These are phyloP conservation scores for Sinocyclocheilus rhinocerous DNA, from an alignment of 2,113 vertebrate species.

Conservation along the genomic window DNA sequence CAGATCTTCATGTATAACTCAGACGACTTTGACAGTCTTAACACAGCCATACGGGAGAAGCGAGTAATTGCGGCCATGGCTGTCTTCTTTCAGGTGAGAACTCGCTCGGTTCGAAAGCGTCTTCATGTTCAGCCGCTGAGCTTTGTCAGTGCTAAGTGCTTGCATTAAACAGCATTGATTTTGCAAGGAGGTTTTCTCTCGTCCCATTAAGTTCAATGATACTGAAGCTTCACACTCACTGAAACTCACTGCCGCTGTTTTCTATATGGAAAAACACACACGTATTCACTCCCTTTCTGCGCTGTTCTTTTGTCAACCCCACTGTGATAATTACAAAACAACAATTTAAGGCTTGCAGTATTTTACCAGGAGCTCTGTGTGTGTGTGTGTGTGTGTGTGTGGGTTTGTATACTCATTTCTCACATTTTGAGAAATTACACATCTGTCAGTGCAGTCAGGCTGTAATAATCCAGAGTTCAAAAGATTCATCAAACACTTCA, in stretches of 20 bases:
- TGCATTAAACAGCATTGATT: slow-evolving; percentile 35
- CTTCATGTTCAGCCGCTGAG: neutral
- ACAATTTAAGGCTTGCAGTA: slow-evolving; percentile 39
- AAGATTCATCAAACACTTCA: slow-evolving; percentile 27
- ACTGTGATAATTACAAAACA: slow-evolving; percentile 39
- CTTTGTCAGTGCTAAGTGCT: slow-evolving; percentile 27
- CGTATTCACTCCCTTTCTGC: neutral
- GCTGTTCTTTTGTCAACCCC: neutral
- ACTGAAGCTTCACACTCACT: neutral
- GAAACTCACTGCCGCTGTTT: neutral
- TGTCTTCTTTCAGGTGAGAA: slow-evolving; percentile 93
- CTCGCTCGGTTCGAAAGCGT: neutral
- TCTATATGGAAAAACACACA: neutral
- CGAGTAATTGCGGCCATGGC: slow-evolving; percentile 90
- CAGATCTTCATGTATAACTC: slow-evolving; percentile 98
- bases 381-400: slow-evolving; percentile 18
- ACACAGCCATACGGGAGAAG: slow-evolving; percentile 87
- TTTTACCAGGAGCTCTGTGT: neutral
- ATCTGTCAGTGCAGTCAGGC: neutral
- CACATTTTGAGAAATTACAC: slow-evolving; percentile 26
- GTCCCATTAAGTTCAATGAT: slow-evolving; percentile 32
- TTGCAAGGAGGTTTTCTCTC: slow-evolving; percentile 28
- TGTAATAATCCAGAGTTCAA: slow-evolving; percentile 28
- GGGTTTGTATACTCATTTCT: neutral
- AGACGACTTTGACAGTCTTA: slow-evolving; percentile 94